phyloP scores from a whole-genome alignment of 2,888 invertebrate species.

The Gymnosoma rotundatum region DNA sequence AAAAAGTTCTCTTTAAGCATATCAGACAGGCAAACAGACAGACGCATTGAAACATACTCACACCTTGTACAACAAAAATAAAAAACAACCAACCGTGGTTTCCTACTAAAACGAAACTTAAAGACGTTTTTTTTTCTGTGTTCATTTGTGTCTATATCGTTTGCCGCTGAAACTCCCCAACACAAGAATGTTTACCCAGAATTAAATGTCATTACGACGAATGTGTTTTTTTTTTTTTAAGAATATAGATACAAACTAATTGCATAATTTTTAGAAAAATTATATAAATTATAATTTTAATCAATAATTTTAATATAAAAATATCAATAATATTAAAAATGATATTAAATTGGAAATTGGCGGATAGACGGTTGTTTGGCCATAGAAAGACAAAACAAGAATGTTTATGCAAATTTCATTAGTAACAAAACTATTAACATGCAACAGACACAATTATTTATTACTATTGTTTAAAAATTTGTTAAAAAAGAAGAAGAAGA shows the following conservation, averaged over 20 bases:
- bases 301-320: neutral
- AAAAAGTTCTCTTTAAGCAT: constrained; percentile 17
- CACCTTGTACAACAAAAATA: constrained; percentile 8
- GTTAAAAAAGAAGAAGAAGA: neutral
- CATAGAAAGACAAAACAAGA: constrained; percentile 16
- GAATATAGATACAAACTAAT: neutral
- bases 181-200: constrained; percentile 21
- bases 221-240: neutral
- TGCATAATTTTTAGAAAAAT: constrained; percentile 32
- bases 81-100: neutral
- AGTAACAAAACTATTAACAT: constrained; percentile 37
- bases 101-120: neutral
- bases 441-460: constrained; percentile 39
- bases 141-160: neutral
- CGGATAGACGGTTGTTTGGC: constrained; percentile 33
- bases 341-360: constrained; percentile 25
- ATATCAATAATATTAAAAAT: constrained; percentile 20
- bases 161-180: constrained; percentile 23
- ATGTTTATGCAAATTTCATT: constrained; percentile 48
- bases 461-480: constrained; percentile 25
- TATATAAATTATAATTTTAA: constrained; percentile 16
- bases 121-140: neutral
- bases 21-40: constrained; percentile 14
- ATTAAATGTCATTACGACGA: constrained; percentile 4
- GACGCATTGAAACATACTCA: too few relatives aligned